Base-by-base conservation (phyloP, 2,888 invertebrate genomes). In the Clanis bilineata region DNA sequence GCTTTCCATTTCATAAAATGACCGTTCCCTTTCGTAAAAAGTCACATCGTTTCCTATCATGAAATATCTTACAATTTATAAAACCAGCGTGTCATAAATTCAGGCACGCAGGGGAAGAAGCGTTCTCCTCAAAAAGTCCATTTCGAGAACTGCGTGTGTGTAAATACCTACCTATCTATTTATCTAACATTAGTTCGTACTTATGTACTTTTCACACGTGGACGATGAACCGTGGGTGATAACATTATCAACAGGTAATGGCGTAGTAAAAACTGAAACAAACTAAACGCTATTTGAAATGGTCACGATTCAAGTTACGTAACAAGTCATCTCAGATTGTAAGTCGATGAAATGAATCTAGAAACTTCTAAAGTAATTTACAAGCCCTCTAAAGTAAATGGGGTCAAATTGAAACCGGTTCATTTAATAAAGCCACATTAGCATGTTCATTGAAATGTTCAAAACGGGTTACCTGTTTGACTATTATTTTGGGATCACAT, bases 391-490 rank as follows among this genome's bases (percentile, higher is more conserved):
- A 51, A 9, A 4, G 32, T 18, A 18, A 51, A 44, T 23, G 21
- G 15, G 23, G 41, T 57, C 32, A 43, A 44, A 36, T 57, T 2
- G 15, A 57, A 25, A 57, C 32, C 43, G 43, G 56, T 56, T 41
- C 41, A 51, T 51, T 18, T 5, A 44, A 23, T 25, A 25, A 45
- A 32, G 28, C 9, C 18, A 0, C 32, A 32, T 51, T 51, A 32
- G 18, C 51, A 51, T 7, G 10, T 18, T 3, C 25, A 15, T 32
- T 15, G 7, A 28, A 51, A 32, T 7, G 12, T 12, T 7, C 2
- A 7, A 32, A 18, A 51, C 51, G 10, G 18, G 18, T 9, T 18
- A 2, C 18, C 18, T 3, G 18, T 32, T 18, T 15, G 28, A 15
- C 47, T 47, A 15, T n/a, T n/a, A n/a, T n/a, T n/a, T n/a, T n/a